Percentiles rank a stretch among this genome's conserved stretches.
These are phyloP conservation scores for Lamellibrachia columna DNA, from an alignment of 2,888 invertebrate species.

Conservation along the genomic window DNA sequence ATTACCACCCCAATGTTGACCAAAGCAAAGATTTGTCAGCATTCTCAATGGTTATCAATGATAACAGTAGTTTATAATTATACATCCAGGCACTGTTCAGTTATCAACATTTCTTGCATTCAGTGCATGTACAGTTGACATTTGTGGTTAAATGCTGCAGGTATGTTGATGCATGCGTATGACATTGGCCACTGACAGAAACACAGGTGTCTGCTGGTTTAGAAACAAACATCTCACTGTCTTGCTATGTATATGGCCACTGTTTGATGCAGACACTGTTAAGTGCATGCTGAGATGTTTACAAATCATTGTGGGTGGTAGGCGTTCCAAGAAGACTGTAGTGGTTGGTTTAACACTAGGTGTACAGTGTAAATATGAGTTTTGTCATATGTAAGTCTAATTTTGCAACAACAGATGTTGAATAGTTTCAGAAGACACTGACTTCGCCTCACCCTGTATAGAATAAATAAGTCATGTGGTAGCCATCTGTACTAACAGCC, in stretches of 20 bases:
- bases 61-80: neutral
- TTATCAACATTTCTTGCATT: constrained; percentile 1
- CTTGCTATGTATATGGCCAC: neutral
- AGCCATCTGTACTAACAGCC: neutral
- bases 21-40: neutral
- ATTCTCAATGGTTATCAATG: neutral
- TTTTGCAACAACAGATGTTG: neutral
- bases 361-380: neutral
- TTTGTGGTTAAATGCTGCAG: neutral
- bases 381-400: neutral
- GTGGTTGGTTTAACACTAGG: neutral
- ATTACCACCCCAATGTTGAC: neutral
- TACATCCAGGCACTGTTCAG: neutral
- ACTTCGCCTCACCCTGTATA: neutral
- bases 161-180: neutral
- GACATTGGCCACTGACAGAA: neutral
- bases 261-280: neutral
- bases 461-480: neutral
- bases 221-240: neutral
- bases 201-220: neutral
- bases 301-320: neutral
- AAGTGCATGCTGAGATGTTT: neutral
- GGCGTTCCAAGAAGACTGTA: neutral
- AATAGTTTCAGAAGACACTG: neutral
- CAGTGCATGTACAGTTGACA: neutral